Base-by-base conservation (phyloP, 2,113 vertebrate genomes). In the Chauna torquata region DNA sequence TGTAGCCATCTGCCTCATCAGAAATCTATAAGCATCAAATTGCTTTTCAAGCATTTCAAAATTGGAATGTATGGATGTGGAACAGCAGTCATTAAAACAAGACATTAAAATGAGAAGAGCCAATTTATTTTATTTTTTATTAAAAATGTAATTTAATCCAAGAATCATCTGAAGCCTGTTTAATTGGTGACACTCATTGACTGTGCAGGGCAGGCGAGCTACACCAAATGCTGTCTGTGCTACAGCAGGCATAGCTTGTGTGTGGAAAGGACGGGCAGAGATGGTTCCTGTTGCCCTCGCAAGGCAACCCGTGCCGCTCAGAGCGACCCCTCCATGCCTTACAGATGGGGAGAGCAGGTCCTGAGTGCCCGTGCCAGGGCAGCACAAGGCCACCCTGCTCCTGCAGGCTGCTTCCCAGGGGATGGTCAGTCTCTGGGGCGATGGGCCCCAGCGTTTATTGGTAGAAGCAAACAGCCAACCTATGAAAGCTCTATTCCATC, bases 71-170 rank as follows among this genome's bases (percentile, higher is more conserved):
- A 96, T 93, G 82, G 92, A 96, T 88, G 92, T 91, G 96, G 92
- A 98, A 96, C 75, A 91, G 95, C 93, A 96, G 84, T 95, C 95
- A 97, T 96, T 97, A 98, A 97, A 98, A 95, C 77, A 94, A 96
- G 97, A 91, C 89, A 85, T 61, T 97, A 96, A 96, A 76, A 94
- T 2, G 30, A 90, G 91, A 94, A 94, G 52, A 96, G 90, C 61
- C 93, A 94, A 96, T 94, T 92, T 91, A 86, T 86, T 95, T 93
- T 52, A 25, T 52, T 52, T 52, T 52, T 94, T 82, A 82, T 64
- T 44, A 81, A 84, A 66, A 90, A 86, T 34, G 85, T 47, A 65
- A 93, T 82, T 94, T 65, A 96, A 92, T 81, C 55, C 82, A 89
- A 80, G 92, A 94, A 95, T 86, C 66, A 55, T 55, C 65, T 93